phyloP scores from a whole-genome alignment of 1,140 invertebrate species.

The Ceratina calcarata region DNA sequence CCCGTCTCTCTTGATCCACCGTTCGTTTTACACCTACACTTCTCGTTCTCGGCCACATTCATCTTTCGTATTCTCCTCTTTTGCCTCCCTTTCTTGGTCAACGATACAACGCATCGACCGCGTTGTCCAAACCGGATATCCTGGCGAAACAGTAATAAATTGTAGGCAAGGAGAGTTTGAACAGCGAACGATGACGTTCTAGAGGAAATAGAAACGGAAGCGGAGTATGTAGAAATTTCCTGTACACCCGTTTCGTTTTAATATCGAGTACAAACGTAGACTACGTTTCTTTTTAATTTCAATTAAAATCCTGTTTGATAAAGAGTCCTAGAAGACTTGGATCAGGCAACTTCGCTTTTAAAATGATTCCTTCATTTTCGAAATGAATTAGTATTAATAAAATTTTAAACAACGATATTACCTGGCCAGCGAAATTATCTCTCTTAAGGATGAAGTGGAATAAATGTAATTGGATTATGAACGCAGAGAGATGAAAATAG shows the following conservation, averaged over 20 bases:
- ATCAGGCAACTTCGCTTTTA: too few relatives aligned
- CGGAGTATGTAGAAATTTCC: conserved; percentile 34
- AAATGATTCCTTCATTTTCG: too few relatives aligned
- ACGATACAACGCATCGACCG: not conserved
- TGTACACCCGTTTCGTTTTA: too few relatives aligned
- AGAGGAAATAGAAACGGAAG: conserved; percentile 29
- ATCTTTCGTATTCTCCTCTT: not conserved
- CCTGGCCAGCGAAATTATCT: too few relatives aligned
- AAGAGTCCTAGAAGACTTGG: too few relatives aligned
- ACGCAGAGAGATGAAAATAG: not conserved
- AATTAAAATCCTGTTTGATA: too few relatives aligned
- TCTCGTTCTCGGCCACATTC: too few relatives aligned
- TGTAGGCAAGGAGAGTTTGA: conserved; percentile 52
- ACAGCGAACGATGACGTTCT: conserved; percentile 36
- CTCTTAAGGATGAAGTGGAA: too few relatives aligned
- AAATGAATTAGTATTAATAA: too few relatives aligned
- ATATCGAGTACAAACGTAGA: too few relatives aligned
- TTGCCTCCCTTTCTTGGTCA: not conserved
- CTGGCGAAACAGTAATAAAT: conserved; percentile 46
- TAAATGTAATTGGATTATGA: not conserved
- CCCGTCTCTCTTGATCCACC: not conserved
- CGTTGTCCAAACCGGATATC: conserved; percentile 15
- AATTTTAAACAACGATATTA: too few relatives aligned
- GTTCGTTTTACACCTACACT: not conserved
- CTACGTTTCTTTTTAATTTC: too few relatives aligned